Base-by-base conservation (phyloP, 2,888 invertebrate species). In the Falcaria lacertinaria region DNA sequence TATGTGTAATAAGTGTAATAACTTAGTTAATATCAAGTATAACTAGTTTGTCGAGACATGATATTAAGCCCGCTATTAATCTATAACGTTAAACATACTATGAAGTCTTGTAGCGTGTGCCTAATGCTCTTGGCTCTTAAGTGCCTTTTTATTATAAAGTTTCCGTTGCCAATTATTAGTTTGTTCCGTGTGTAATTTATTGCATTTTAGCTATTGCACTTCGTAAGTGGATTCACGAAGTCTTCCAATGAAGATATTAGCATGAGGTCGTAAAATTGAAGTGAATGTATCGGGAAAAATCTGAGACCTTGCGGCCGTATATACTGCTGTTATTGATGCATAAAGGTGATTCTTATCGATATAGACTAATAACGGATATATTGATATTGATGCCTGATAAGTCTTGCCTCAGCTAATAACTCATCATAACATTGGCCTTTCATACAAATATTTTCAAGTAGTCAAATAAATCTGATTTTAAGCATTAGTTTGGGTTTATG, bases 161-260 rank as follows among this genome's bases (percentile, higher is more conserved):
- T 56, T 56, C 60, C 57, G 56, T 41, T 14, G 16, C 14, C 34
- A 16, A 34, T 43, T 43, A 15, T 13, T 4, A 19, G 33, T 22
- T 4, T 34, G 44, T 60, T 61, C 59, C 59, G 59, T 11, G 59
- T 11, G 15, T 34, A 34, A 34, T 15, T 34, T 8, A 15, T 15
- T 15, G 34, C 34, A 14, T 22, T 36, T 33, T 36, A 36, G 22
- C n/a, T 15, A 11, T 22, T 22, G 36, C 5, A n/a, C 16, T 34
- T 15, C n/a, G n/a, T 16, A 36, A 22, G 7, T 14, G 19, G 7
- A 36, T 19, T n/a, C 19, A 22, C 36, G 14, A 28, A 28, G 11
- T 28, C 28, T 28, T 28, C 28, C 28, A 28, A 28, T 28, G 11
- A 28, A 28, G 11, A 28, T 28, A 28, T 28, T 11, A 28, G 11